phyloP scores from a whole-genome alignment of 2,113 vertebrate species.

The Indicator maculatus region DNA sequence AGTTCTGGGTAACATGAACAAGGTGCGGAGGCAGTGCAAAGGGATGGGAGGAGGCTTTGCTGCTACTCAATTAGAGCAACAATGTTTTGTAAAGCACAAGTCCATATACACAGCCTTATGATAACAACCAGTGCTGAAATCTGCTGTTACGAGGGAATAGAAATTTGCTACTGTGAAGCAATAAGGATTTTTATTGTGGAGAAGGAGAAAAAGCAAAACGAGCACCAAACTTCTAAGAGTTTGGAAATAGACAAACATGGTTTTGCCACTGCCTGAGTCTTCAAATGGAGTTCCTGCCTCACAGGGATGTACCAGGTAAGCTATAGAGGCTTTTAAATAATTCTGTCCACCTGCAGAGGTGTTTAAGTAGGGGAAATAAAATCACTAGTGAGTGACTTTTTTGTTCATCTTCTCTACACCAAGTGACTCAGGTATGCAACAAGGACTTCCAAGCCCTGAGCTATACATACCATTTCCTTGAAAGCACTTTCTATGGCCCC shows the following conservation, averaged over 20 bases:
- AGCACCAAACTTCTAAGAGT: background rate
- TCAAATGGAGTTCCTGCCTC: background rate
- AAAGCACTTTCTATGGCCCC: constrained; percentile 97
- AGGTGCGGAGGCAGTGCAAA: background rate
- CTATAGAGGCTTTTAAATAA: background rate
- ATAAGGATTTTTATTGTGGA: background rate
- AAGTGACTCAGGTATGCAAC: background rate
- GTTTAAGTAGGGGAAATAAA: background rate
- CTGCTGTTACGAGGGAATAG: background rate
- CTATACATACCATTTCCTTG: constrained; percentile 90
- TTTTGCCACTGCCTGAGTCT: background rate
- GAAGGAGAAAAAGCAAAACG: background rate
- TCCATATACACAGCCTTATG: background rate
- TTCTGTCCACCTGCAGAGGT: background rate
- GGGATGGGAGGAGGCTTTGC: background rate
- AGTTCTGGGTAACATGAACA: background rate
- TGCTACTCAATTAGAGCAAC: background rate
- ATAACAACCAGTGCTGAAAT: background rate
- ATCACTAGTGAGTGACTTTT: no score
- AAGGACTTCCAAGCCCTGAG: background rate
- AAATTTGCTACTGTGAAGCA: background rate
- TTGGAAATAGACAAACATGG: background rate
- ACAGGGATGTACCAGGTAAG: background rate
- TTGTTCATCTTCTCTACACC: background rate
- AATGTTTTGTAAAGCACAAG: background rate